Base-by-base conservation (phyloP, 2,888 invertebrate genomes). In the Alviniconcha strummeri region DNA sequence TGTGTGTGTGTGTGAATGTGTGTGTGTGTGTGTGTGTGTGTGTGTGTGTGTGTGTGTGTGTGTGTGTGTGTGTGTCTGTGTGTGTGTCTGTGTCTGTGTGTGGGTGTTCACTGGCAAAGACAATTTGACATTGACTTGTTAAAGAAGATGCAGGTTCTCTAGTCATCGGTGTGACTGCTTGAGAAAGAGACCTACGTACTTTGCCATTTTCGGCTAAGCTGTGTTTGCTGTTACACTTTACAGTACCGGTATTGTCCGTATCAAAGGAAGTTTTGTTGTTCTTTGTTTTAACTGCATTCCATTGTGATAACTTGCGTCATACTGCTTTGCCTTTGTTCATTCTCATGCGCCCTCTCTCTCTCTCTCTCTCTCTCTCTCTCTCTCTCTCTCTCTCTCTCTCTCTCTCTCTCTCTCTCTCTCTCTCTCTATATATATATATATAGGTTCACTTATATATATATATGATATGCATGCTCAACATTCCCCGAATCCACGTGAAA, bases 311-410 rank as follows among this genome's bases (percentile, higher is more conserved):
- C 36, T 0, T 36, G 36, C 36, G 0, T 3, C 36, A 36, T 3
- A 36, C 1, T 36, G 36, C 36, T 36, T 36, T 36, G 36, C 36
- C 36, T 36, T 36, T 36, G 36, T 36, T 36, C 36, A 36, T 36
- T 36, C 36, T 36, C 36, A 13, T 64, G 64, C 13, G 64, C 13
- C 1, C 15, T 9, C 71, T 71, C 19, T 71, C 71, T 71, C 71
- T 71, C 71, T 71, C 8, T 11, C 19, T 60, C 71, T 71, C 54
- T 55, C 17, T n/a, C 57, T 55, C 54, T 54, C 71, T 72, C 19
- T 72, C 72, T 83, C 67, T 55, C 54, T 54, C 71, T 72, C 19
- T 72, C 72, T 83, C 15, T 9, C 71, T 71, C 19, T 71, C 71
- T 71, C 71, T 71, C 71, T 71, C 8, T 11, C 19, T 60, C 71